Evolutionary conservation across 1,140 invertebrate species (phyloP).

Genomic region (Dryas iulia): DNA sequence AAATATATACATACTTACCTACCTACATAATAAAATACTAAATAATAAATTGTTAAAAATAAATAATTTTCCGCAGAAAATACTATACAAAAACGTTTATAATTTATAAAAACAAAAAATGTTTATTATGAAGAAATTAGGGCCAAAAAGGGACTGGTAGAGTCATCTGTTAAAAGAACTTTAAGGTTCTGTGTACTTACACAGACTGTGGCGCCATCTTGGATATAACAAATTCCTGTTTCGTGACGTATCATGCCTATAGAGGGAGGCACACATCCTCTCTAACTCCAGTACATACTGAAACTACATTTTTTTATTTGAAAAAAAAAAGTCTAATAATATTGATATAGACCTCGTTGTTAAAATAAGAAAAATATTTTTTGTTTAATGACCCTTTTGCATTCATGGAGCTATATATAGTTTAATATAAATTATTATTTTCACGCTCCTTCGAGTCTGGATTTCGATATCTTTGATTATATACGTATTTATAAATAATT

Average conservation of each 20-base stretch:
- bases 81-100: too few species aligned
- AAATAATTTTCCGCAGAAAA: too few species aligned
- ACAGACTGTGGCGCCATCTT: constrained; percentile 22
- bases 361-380: too few species aligned
- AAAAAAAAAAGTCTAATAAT: too few species aligned
- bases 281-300: not conserved
- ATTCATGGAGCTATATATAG: too few species aligned
- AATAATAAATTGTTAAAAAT: too few species aligned
- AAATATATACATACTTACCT: too few species aligned
- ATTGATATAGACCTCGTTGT: too few species aligned
- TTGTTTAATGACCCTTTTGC: too few species aligned
- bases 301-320: too few species aligned
- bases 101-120: not conserved
- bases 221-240: not conserved
- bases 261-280: constrained; percentile 11
- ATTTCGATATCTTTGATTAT: not conserved
- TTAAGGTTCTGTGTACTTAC: not conserved
- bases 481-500: not conserved
- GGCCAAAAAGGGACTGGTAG: not conserved
- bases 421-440: not conserved
- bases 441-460: not conserved
- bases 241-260: not conserved
- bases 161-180: constrained; percentile 19
- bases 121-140: not conserved
- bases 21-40: too few species aligned